Evolutionary conservation across 35 echinoderm and acorn worm genomes (phyloP).

Genomic region (Chiridota heheva): DNA sequence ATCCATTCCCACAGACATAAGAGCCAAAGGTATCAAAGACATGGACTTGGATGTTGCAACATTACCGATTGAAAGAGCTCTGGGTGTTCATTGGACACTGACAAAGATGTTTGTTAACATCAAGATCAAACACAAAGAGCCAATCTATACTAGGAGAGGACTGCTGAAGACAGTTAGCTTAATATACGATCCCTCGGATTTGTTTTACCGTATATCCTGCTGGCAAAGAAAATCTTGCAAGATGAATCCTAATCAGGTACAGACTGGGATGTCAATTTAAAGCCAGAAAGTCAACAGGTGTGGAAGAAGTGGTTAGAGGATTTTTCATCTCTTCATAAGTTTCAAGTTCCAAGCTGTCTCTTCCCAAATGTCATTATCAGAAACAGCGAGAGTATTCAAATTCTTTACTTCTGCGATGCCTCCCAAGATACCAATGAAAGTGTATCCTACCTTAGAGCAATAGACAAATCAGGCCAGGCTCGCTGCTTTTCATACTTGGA

Average conservation of each 20-base stretch:
- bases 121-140: neutral
- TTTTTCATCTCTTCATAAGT: slow-evolving; percentile 41
- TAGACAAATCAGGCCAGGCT: neutral
- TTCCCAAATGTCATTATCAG: no score
- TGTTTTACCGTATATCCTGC: slow-evolving; percentile 28
- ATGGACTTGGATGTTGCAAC: slow-evolving; percentile 44
- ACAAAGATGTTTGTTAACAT: slow-evolving; percentile 43
- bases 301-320: slow-evolving; percentile 63
- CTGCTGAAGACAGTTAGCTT: slow-evolving; percentile 47
- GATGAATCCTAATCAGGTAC: slow-evolving; percentile 12
- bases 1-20: slow-evolving; percentile 42
- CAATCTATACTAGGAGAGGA: slow-evolving; percentile 38
- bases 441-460: neutral
- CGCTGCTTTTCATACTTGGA: slow-evolving; percentile 8
- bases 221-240: slow-evolving; percentile 69
- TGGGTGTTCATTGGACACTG: slow-evolving; percentile 69
- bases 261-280: slow-evolving; percentile 60
- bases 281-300: neutral
- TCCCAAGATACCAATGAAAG: no score
- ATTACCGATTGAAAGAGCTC: slow-evolving; percentile 56
- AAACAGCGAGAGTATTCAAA: no score
- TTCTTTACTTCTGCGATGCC: no score
- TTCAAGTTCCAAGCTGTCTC: slow-evolving; percentile 39
- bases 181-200: slow-evolving; percentile 67
- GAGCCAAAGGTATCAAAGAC: slow-evolving; percentile 38